Conservation (phyloP, 2,113 vertebrate genomes). For the Callopanchax toddi region DNA sequence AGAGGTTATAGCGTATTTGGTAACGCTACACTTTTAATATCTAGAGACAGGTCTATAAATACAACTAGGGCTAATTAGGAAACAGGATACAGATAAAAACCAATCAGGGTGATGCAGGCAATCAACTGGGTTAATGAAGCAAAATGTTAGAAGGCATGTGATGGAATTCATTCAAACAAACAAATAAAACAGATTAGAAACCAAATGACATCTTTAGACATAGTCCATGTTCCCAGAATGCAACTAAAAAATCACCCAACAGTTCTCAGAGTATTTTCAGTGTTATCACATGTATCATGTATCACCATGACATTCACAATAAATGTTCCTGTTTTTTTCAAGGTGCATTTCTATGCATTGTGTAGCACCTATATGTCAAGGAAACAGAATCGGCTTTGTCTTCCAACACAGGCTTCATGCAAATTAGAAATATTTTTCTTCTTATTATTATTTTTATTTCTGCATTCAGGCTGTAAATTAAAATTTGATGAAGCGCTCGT, state of each 20-base stretch:
- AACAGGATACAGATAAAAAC: background rate
- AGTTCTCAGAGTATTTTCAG: no score
- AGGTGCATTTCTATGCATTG: background rate
- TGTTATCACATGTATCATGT: no score
- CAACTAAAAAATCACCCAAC: no score
- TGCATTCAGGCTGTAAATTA: conserved; percentile 1
- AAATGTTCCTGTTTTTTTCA: background rate
- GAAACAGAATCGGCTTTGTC: conserved; percentile 3
- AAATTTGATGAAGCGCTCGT: no score
- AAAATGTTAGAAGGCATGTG: no score
- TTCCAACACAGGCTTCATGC: background rate
- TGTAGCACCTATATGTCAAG: background rate
- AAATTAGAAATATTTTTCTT: conserved; percentile 32
- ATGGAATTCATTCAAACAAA: no score
- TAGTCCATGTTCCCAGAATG: no score
- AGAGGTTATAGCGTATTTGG: no score
- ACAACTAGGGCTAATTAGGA: background rate
- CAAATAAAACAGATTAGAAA: no score
- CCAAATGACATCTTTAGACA: no score
- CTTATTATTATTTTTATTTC: background rate
- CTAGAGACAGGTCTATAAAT: background rate
- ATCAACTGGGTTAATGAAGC: background rate
- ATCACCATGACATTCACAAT: background rate
- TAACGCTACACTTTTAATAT: no score
- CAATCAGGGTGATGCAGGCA: background rate